phyloP scores from a whole-genome alignment of 2,113 vertebrate genomes.

The Calidris pugnax region DNA sequence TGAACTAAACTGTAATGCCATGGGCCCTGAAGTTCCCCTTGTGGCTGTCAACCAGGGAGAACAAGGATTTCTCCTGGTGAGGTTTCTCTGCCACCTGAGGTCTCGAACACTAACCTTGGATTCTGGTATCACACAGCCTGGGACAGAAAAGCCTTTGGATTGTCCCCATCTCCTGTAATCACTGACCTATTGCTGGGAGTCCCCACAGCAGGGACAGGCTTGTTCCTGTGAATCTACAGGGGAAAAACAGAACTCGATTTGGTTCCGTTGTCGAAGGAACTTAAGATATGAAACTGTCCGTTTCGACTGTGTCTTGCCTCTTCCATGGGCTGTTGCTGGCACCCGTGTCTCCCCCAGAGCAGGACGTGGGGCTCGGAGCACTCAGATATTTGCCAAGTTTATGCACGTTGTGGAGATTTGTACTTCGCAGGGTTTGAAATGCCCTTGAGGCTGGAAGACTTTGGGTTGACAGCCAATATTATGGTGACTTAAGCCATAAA shows the following conservation, averaged over 20 bases:
- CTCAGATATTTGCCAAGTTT: conserved; percentile 48
- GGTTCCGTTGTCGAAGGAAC: background rate
- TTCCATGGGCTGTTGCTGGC: background rate
- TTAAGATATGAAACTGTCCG: background rate
- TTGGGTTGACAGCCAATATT: conserved; percentile 50
- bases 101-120: background rate
- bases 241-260: background rate
- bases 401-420: conserved; percentile 33
- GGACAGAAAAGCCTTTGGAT: background rate
- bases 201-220: background rate
- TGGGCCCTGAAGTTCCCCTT: background rate
- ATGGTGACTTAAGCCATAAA: conserved; percentile 66
- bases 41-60: background rate
- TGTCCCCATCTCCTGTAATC: background rate
- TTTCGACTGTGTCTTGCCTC: background rate
- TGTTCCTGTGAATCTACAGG: background rate
- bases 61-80: background rate
- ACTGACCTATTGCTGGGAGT: background rate
- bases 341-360: background rate
- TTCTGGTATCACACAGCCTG: background rate
- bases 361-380: background rate
- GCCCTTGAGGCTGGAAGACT: conserved; percentile 44
- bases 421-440: conserved; percentile 21
- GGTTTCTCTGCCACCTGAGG: background rate
- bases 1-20: background rate